Evolutionary conservation across 2,113 vertebrate genomes (phyloP).

Genomic region (Coreoperca whiteheadi): DNA sequence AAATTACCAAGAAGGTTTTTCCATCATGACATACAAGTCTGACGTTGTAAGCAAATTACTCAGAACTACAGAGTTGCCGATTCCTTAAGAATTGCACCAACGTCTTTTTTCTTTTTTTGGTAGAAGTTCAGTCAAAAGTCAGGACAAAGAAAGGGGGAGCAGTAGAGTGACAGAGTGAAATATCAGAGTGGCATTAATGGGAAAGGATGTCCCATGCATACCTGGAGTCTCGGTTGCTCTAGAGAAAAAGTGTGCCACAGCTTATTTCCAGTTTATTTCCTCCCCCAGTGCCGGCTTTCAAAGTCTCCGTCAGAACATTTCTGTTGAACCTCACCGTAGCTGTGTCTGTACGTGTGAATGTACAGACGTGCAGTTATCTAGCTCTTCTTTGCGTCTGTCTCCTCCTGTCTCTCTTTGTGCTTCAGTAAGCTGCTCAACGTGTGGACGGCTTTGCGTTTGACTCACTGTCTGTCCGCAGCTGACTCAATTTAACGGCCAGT

Average conservation of each 20-base stretch:
- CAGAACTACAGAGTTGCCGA: background rate
- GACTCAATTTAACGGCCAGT: slow-evolving; percentile 23
- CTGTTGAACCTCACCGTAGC: background rate
- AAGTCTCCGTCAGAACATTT: background rate
- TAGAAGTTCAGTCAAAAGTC: background rate
- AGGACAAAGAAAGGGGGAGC: background rate
- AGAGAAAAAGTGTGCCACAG: background rate
- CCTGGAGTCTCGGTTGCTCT: background rate
- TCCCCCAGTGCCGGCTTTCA: too few species aligned
- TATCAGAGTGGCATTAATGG: background rate
- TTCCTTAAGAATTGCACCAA: background rate
- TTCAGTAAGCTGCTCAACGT: background rate
- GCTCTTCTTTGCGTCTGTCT: background rate
- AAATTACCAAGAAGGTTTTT: background rate
- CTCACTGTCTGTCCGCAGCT: slow-evolving; percentile 26
- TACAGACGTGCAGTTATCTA: too few species aligned
- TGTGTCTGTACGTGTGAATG: background rate
- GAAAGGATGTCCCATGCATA: background rate
- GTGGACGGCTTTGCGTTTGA: slow-evolving; percentile 20
- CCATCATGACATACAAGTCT: background rate
- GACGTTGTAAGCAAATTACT: background rate
- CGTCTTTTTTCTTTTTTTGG: background rate
- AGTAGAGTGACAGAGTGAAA: background rate
- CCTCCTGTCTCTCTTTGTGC: background rate
- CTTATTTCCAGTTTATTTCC: too few species aligned